Percentiles rank a stretch among this genome's conserved stretches.
Conservation (phyloP, 2,797 vertebrate species). For the Masticophis lateralis region DNA sequence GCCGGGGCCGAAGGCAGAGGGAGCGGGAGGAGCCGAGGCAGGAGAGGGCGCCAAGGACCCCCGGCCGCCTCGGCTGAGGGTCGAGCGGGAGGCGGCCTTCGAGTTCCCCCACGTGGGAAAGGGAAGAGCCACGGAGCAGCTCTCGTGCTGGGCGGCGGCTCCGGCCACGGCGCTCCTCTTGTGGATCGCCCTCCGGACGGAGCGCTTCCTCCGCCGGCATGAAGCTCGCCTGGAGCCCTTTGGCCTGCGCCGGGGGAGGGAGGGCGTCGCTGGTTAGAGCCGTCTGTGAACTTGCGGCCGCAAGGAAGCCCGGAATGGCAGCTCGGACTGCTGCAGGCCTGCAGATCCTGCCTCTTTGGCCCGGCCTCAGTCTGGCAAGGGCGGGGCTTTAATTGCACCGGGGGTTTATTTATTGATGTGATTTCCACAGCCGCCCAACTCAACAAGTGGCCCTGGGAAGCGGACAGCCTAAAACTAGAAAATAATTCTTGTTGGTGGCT, state of each 20-base stretch:
- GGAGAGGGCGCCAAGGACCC: no score
- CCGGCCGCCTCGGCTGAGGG: neutral
- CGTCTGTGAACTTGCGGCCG: neutral
- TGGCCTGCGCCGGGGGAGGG: neutral
- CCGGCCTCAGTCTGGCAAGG: neutral
- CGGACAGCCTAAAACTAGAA: no score
- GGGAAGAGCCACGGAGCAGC: no score
- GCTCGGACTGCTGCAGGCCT: neutral
- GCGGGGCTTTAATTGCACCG: neutral
- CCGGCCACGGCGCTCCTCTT: neutral
- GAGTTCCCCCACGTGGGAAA: neutral
- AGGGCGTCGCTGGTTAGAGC: neutral
- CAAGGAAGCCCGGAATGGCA: neutral
- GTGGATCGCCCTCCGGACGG: neutral
- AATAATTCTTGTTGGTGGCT: no score
- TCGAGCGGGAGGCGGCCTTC: neutral
- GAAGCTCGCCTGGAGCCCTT: neutral
- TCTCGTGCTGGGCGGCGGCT: neutral
- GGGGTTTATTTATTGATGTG: no score
- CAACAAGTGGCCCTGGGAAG: neutral
- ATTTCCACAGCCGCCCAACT: no score
- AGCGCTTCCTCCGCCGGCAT: neutral
- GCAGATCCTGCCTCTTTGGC: neutral
- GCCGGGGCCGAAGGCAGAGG: conserved; percentile 44
- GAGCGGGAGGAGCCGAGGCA: neutral